Base-by-base conservation (phyloP, 2,888 invertebrate genomes). In the Scrobipalpa atriplicella region DNA sequence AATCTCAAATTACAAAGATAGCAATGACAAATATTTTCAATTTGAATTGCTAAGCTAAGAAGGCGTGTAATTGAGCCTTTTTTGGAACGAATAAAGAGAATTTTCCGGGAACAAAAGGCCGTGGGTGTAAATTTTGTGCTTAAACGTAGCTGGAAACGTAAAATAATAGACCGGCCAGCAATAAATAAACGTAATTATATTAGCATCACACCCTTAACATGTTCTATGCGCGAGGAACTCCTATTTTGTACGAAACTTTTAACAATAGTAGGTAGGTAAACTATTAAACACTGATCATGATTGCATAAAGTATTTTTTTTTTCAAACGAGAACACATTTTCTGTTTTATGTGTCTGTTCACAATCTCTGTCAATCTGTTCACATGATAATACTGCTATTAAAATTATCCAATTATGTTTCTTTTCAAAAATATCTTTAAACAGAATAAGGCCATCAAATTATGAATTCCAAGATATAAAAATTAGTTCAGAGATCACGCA, bases 1-100 rank as follows among this genome's bases (percentile, higher is more conserved):
- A 29, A 62, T 62, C 47, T 62, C 47, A 38, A 62, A 51, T 62
- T 62, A 51, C 61, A 62, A 62, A 62, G 62, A 62, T 47, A 62
- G 47, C 29, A 29, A 47, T 43, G 65, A 65, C 58, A 65, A 65
- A 65, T 65, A 65, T 60, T 58, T 65, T 58, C 47, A 58, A 65
- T 66, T 66, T 68, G 61, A 68, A 61, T 39, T 29, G 39, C 58
- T 21, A 62, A 64, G 68, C 68, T 67, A 68, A 61, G 65, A 43
- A 51, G 52, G 36, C 62, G n/a, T 41, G 41, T 47, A 47, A 62
- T 62, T 61, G 39, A 39, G 41, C 11, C 11, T 61, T 58, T 58
- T 58, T 16, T 29, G 58, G 58, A 9, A 9, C n/a, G 38, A 58
- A 16, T 29, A 58, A 58, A 58, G 29, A 21, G 54, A 21, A 11